Percentiles rank a stretch among this genome's conserved stretches.
phyloP scores from a whole-genome alignment of 2,113 vertebrate species.

The Ophiodon elongatus region DNA sequence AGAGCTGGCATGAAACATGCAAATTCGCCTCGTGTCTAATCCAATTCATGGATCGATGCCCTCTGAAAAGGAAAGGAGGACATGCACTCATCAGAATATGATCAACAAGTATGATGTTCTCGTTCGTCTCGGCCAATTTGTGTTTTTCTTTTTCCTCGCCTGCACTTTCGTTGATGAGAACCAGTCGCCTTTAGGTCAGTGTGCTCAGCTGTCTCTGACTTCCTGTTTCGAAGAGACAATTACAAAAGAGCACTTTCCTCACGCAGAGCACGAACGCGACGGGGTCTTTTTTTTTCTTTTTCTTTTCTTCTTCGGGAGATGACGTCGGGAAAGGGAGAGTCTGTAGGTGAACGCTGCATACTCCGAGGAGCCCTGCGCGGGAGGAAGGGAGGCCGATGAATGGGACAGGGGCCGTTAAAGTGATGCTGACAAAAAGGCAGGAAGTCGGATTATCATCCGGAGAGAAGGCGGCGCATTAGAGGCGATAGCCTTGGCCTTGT shows the following conservation, averaged over 20 bases:
- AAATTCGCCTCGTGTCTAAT: slow-evolving; percentile 68
- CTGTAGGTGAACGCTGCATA: background rate
- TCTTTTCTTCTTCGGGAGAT: background rate
- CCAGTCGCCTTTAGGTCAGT: background rate
- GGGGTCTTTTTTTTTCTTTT: too few relatives aligned
- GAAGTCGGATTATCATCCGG: slow-evolving; percentile 67
- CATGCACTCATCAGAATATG: slow-evolving; percentile 29
- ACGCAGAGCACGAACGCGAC: slow-evolving; percentile 10
- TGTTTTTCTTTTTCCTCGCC: background rate
- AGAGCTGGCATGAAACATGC: slow-evolving; percentile 61
- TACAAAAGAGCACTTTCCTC: slow-evolving; percentile 4
- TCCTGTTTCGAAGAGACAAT: background rate
- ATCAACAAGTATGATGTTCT: slow-evolving; percentile 1
- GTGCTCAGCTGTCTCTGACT: slow-evolving; percentile 20
- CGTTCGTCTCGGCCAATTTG: background rate
- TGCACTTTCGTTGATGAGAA: background rate
- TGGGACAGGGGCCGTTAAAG: slow-evolving; percentile 55
- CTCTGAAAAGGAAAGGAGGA: slow-evolving; percentile 48
- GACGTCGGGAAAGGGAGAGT: slow-evolving; percentile 2
- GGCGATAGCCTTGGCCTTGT: slow-evolving; percentile 48
- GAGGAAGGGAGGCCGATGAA: slow-evolving; percentile 54
- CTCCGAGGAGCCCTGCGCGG: slow-evolving; percentile 21
- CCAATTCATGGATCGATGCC: slow-evolving; percentile 52
- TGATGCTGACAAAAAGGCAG: slow-evolving; percentile 75
- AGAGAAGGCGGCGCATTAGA: slow-evolving; percentile 49